Evolutionary conservation across 1,140 invertebrate genomes (phyloP).

Genomic region (Laupala kohalensis): DNA sequence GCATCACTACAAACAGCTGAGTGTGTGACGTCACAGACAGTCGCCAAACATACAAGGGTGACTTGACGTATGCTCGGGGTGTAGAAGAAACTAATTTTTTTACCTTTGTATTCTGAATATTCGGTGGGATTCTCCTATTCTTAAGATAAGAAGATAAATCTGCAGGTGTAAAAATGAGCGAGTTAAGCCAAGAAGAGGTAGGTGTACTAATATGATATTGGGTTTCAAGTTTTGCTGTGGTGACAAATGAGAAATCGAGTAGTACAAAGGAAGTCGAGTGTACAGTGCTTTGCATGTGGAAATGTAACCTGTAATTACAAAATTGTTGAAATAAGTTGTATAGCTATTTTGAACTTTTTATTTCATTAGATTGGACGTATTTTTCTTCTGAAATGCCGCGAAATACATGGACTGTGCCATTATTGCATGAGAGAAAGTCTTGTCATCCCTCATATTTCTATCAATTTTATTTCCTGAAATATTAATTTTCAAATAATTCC

Average conservation of each 20-base stretch:
- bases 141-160: neutral
- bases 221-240: neutral
- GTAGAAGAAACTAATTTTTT: neutral
- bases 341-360: too few species aligned
- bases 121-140: neutral
- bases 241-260: neutral
- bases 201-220: conserved; percentile 19
- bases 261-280: neutral
- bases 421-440: too few species aligned
- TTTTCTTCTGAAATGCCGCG: too few species aligned
- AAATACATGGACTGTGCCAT: too few species aligned
- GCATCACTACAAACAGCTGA: conserved; percentile 2
- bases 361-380: too few species aligned
- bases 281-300: neutral
- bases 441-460: too few species aligned
- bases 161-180: conserved; percentile 40
- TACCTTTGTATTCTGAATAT: conserved; percentile 3
- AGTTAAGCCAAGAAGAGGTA: conserved; percentile 61
- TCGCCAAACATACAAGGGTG: conserved; percentile 3
- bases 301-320: conserved; percentile 1
- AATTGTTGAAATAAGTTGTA: conserved; percentile 6
- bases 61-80: conserved; percentile 6
- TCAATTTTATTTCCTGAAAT: too few species aligned
- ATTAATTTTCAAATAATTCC: too few species aligned
- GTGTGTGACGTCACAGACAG: neutral